A percentile compares a stretch with the other conserved stretches of the same genome.
Conservation (phyloP, 2,888 invertebrate species). For the Disparrhopalites patrizii region DNA sequence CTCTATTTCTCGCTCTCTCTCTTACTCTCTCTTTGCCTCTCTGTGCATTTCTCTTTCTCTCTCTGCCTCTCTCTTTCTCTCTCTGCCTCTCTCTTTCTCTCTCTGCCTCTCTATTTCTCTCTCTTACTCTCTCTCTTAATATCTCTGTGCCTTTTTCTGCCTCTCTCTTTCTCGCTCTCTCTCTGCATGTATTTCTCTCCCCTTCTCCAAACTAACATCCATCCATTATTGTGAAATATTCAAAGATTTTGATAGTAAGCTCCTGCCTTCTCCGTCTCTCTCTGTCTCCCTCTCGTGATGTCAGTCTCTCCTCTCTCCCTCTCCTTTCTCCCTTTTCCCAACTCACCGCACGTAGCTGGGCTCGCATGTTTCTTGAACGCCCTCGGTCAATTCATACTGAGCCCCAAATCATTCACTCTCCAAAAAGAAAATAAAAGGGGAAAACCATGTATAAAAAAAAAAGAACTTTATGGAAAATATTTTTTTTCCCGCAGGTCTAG, state of each 20-base stretch:
- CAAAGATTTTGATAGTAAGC: not conserved
- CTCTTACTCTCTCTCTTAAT: not conserved
- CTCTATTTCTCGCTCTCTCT: too few relatives aligned
- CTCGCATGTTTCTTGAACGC: too few relatives aligned
- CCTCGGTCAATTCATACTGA: not conserved
- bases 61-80: not conserved
- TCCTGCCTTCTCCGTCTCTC: not conserved
- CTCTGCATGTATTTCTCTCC: conserved; percentile 31
- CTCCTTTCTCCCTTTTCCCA: not conserved
- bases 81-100: not conserved
- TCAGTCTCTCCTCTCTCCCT: not conserved
- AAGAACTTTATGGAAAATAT: not conserved
- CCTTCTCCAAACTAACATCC: not conserved
- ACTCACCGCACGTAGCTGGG: too few relatives aligned
- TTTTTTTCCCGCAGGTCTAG: too few relatives aligned
- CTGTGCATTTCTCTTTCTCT: too few relatives aligned
- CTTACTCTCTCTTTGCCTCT: too few relatives aligned
- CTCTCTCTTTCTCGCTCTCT: conserved; percentile 38
- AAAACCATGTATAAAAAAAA: not conserved
- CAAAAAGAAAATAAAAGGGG: too few relatives aligned
- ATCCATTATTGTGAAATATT: not conserved
- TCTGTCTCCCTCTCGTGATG: not conserved
- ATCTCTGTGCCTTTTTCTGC: conserved; percentile 11
- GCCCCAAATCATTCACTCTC: not conserved
- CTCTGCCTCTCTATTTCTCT: not conserved